Evolutionary conservation across 2,888 invertebrate genomes (phyloP).

Genomic region (Latrodectus hesperus): DNA sequence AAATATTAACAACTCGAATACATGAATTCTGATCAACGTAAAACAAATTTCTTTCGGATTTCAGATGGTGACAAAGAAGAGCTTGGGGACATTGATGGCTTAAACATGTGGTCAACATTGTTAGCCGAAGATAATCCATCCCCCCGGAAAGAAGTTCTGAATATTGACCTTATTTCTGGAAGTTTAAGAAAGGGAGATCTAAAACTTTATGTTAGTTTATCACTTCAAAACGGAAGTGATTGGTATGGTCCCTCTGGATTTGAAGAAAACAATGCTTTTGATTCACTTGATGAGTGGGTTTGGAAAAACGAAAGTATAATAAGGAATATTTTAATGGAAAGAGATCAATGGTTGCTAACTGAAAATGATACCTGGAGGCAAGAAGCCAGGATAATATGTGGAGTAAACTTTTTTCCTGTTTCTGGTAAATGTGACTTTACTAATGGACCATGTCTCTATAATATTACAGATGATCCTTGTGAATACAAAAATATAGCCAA

Average conservation of each 20-base stretch:
- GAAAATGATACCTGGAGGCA: slow-evolving; percentile 58
- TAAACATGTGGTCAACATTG: slow-evolving; percentile 84
- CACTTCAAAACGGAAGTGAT: slow-evolving; percentile 83
- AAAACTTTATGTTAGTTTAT: slow-evolving; percentile 85
- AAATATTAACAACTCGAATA: too few species aligned
- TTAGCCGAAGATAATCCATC: slow-evolving; percentile 77
- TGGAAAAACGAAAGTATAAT: slow-evolving; percentile 56
- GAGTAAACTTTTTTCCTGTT: slow-evolving; percentile 55
- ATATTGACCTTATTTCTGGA: slow-evolving; percentile 83
- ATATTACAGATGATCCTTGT: slow-evolving; percentile 75
- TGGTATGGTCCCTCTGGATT: slow-evolving; percentile 77
- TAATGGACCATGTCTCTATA: slow-evolving; percentile 74
- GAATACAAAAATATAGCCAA: slow-evolving; percentile 72
- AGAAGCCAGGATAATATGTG: slow-evolving; percentile 52
- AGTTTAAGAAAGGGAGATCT: slow-evolving; percentile 83
- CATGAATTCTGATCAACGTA: too few species aligned
- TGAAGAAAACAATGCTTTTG: slow-evolving; percentile 37
- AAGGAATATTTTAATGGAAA: slow-evolving; percentile 44
- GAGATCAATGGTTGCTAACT: slow-evolving; percentile 25
- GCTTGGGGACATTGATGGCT: slow-evolving; percentile 76
- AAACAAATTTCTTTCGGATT: not conserved
- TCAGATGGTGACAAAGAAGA: slow-evolving; percentile 66
- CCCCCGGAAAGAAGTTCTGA: slow-evolving; percentile 81
- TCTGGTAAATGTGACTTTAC: slow-evolving; percentile 68
- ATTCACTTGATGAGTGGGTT: slow-evolving; percentile 56